Percentiles rank a stretch among this genome's conserved stretches.
These are phyloP conservation scores for Lacanobia oleracea DNA, from an alignment of 2,888 invertebrate genomes.

Conservation along the genomic window DNA sequence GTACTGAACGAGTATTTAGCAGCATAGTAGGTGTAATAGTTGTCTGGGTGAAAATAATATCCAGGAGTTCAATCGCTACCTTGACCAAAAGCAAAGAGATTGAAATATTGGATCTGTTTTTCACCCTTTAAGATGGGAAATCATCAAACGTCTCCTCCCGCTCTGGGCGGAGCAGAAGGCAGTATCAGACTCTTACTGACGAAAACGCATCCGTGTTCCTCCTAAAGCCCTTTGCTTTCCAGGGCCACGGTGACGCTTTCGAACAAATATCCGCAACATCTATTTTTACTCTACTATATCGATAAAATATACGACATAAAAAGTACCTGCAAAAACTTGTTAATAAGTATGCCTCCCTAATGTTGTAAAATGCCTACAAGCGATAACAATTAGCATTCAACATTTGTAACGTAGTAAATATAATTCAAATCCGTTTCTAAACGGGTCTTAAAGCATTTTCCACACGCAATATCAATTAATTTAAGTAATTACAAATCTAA, in stretches of 20 bases:
- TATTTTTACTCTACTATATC: background rate
- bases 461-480: slow-evolving; percentile 13
- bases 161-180: too few relatives aligned
- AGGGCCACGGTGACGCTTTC: too few relatives aligned
- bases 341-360: too few relatives aligned
- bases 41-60: background rate
- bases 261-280: too few relatives aligned
- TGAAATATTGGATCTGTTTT: too few relatives aligned
- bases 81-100: too few relatives aligned
- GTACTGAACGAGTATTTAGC: background rate
- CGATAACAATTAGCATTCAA: slow-evolving; percentile 7
- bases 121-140: too few relatives aligned
- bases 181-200: too few relatives aligned
- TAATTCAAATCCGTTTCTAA: background rate
- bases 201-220: too few relatives aligned
- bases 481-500: slow-evolving; percentile 10
- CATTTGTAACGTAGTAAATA: background rate
- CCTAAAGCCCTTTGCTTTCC: too few relatives aligned
- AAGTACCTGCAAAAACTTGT: background rate
- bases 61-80: background rate
- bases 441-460: background rate
- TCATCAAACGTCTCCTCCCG: too few relatives aligned
- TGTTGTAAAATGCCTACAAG: background rate
- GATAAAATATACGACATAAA: background rate
- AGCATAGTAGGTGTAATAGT: too few relatives aligned